These are phyloP conservation scores for Puntigrus tetrazona DNA, from an alignment of 2,113 vertebrate genomes.

Conservation along the genomic window DNA sequence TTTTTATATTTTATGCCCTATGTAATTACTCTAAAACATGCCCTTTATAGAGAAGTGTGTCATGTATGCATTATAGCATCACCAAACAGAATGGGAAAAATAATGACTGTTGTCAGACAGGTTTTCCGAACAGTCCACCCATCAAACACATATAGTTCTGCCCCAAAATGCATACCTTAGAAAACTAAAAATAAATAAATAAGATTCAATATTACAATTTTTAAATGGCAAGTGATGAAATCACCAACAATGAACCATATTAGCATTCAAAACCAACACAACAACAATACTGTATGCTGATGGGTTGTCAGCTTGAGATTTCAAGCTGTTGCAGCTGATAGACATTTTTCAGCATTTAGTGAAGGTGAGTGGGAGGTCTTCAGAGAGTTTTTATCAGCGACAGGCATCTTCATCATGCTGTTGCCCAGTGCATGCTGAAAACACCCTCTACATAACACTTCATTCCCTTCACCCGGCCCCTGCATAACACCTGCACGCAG, in stretches of 20 bases:
- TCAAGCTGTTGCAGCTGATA: not conserved
- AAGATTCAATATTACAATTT: not conserved
- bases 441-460: constrained; percentile 39
- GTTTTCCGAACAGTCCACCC: not conserved
- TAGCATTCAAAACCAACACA: not conserved
- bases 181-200: not conserved
- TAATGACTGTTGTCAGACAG: not conserved
- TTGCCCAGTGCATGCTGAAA: constrained; percentile 25
- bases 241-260: not conserved
- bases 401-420: constrained; percentile 38
- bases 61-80: not conserved
- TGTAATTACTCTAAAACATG: not conserved
- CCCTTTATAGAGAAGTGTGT: not conserved
- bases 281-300: constrained; percentile 15
- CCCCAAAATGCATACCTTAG: not conserved
- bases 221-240: not conserved
- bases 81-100: not conserved
- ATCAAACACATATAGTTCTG: not conserved
- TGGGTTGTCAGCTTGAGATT: not conserved
- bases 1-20: not conserved
- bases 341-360: constrained; percentile 15
- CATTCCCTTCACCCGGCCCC: constrained; percentile 9
- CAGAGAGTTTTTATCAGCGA: constrained; percentile 43
- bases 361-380: constrained; percentile 48
- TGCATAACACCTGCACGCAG: constrained; percentile 31